Percentiles rank a stretch among this genome's conserved stretches.
phyloP scores from a whole-genome alignment of 1,140 invertebrate genomes.

The Ostrea edulis region DNA sequence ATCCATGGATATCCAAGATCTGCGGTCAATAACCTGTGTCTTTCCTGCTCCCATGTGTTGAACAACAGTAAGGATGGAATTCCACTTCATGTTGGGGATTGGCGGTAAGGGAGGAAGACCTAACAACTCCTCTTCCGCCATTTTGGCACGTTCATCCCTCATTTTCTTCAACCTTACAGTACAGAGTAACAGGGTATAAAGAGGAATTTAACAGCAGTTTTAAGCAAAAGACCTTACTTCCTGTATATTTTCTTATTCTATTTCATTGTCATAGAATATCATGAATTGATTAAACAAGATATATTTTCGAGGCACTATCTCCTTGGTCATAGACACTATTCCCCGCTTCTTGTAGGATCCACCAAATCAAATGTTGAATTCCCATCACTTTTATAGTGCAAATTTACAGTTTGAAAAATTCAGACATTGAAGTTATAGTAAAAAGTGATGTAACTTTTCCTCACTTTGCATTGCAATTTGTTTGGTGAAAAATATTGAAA shows the following conservation, averaged over 20 bases:
- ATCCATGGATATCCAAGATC: conserved; percentile 70
- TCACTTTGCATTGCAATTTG: no score
- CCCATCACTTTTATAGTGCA: no score
- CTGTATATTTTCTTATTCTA: neutral
- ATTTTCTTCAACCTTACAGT: conserved; percentile 59
- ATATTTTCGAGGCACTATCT: no score
- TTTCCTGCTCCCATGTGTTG: conserved; percentile 50
- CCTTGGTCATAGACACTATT: no score
- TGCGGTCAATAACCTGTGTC: conserved; percentile 65
- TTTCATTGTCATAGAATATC: neutral
- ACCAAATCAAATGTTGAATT: no score
- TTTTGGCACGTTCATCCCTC: conserved; percentile 53
- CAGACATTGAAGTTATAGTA: no score
- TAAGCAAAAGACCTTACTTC: neutral
- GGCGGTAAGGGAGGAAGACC: conserved; percentile 60
- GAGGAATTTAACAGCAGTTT: neutral
- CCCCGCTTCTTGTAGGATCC: no score
- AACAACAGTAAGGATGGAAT: conserved; percentile 58
- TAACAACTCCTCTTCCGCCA: conserved; percentile 59
- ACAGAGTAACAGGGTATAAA: neutral
- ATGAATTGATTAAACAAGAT: no score
- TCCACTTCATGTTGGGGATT: conserved; percentile 66
- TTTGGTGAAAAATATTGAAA: no score
- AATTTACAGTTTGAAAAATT: no score
- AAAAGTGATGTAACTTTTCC: no score